Conservation (phyloP, 2,888 invertebrate genomes). For the Rhingia rostrata region DNA sequence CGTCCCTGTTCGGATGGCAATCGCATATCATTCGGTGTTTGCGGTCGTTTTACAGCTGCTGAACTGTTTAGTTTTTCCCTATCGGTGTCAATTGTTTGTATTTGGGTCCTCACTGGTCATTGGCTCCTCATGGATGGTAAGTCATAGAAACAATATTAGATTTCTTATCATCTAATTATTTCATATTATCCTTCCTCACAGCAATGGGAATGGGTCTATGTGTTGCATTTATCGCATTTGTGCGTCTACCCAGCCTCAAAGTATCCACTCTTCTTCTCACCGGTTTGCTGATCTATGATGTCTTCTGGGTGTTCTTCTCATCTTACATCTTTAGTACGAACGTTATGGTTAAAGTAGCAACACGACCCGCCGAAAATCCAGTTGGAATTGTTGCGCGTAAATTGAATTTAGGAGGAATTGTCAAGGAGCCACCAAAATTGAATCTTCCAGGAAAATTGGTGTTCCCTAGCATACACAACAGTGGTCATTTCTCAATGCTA, state of each 20-base stretch:
- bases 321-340: slow-evolving; percentile 99
- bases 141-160: slow-evolving; percentile 62
- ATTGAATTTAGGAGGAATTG: slow-evolving; percentile 94
- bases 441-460: slow-evolving; percentile 98
- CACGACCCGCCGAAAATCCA: slow-evolving; percentile 94
- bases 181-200: slow-evolving; percentile 80
- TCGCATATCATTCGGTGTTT: slow-evolving; percentile 94
- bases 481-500: slow-evolving; percentile 98
- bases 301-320: slow-evolving; percentile 99
- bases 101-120: slow-evolving; percentile 98
- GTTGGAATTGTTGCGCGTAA: slow-evolving; percentile 96
- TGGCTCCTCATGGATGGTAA: slow-evolving; percentile 98
- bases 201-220: slow-evolving; percentile 99
- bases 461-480: slow-evolving; percentile 97
- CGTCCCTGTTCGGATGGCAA: slow-evolving; percentile 92
- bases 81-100: slow-evolving; percentile 96
- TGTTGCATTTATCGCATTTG: slow-evolving; percentile 98
- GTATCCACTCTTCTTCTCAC: slow-evolving; percentile 96
- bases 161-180: slow-evolving; percentile 24
- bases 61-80: slow-evolving; percentile 96
- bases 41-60: slow-evolving; percentile 96
- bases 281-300: slow-evolving; percentile 96
- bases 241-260: slow-evolving; percentile 96
- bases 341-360: slow-evolving; percentile 97
- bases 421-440: slow-evolving; percentile 96